Conservation (phyloP, 2,113 vertebrate species). For the Cebidichthys violaceus region DNA sequence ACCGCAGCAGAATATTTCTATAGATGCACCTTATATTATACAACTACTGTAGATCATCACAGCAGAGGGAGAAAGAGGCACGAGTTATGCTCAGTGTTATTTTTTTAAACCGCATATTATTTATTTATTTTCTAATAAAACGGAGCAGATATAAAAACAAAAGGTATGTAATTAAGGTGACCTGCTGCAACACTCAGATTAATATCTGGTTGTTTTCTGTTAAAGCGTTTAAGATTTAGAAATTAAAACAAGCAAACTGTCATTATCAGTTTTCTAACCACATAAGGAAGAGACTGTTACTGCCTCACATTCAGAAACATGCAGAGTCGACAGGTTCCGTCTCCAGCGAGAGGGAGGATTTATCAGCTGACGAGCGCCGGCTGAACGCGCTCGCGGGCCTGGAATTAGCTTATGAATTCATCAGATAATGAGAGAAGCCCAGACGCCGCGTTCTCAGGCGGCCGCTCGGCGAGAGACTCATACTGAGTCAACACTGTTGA, state of each 20-base stretch:
- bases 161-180: background rate
- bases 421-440: conserved; percentile 29
- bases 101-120: background rate
- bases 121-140: background rate
- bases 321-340: background rate
- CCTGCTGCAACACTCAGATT: background rate
- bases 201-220: background rate
- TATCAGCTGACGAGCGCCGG: background rate
- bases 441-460: conserved; percentile 38
- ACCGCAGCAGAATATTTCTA: background rate
- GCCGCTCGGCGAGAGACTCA: background rate
- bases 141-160: background rate
- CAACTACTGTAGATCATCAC: background rate
- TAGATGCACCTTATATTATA: background rate
- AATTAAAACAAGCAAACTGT: background rate
- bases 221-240: background rate
- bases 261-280: background rate
- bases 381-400: background rate
- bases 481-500: conserved; percentile 42
- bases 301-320: background rate
- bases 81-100: background rate
- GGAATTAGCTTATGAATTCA: conserved; percentile 16
- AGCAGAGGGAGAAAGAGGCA: background rate
- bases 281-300: background rate
- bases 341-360: background rate